Evolutionary conservation across 2,797 vertebrate genomes (phyloP).

Genomic region (Squalus acanthias): DNA sequence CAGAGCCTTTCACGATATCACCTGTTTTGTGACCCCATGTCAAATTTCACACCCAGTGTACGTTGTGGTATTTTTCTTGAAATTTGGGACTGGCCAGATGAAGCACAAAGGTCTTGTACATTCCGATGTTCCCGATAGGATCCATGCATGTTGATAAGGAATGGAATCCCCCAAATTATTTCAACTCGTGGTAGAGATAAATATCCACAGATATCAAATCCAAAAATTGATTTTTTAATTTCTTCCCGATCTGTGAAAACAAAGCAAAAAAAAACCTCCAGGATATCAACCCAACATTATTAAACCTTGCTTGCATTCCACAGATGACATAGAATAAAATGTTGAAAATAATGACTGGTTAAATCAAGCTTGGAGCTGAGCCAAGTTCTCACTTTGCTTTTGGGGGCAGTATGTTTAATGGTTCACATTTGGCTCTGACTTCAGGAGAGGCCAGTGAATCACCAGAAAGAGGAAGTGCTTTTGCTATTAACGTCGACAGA

Average conservation of each 20-base stretch:
- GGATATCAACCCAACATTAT: background rate
- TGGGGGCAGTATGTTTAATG: background rate
- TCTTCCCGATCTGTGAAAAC: background rate
- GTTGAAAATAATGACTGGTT: background rate
- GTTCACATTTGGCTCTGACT: constrained; percentile 27
- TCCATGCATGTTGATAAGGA: background rate
- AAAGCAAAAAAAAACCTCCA: background rate
- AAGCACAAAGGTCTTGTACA: background rate
- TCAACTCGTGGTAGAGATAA: background rate
- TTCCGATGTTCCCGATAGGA: background rate
- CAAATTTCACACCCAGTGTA: background rate
- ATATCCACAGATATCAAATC: background rate
- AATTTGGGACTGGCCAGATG: background rate
- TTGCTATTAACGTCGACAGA: background rate
- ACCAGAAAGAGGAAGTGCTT: background rate
- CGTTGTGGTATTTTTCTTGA: background rate
- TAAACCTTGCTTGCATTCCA: background rate
- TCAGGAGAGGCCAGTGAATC: constrained; percentile 5
- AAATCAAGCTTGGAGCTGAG: constrained; percentile 20
- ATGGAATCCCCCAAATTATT: background rate
- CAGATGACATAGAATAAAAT: background rate
- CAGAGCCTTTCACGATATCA: too few species aligned
- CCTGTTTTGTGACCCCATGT: background rate
- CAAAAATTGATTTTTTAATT: background rate
- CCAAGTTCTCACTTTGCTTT: constrained; percentile 14